phyloP scores from a whole-genome alignment of 2,888 invertebrate species.

The Melangyna quadrimaculata region DNA sequence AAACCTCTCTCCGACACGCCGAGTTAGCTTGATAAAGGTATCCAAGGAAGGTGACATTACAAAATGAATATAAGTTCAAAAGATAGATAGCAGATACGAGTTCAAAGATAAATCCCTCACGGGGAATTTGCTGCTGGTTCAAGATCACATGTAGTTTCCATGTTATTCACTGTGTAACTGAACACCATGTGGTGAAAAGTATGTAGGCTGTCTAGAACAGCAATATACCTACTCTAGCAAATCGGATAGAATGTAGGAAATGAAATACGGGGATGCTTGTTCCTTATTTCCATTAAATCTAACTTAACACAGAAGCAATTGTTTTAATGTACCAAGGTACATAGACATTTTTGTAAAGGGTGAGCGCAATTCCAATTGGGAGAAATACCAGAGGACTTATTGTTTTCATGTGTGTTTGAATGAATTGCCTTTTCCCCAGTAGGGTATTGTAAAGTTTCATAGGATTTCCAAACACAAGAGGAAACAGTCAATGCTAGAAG shows the following conservation, averaged over 20 bases:
- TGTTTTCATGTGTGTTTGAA: slow-evolving; percentile 3
- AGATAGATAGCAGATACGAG: slow-evolving; percentile 36
- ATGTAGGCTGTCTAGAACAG: slow-evolving; percentile 19
- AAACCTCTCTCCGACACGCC: slow-evolving; percentile 21
- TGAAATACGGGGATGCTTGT: slow-evolving; percentile 37
- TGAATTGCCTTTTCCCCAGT: neutral
- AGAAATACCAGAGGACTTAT: slow-evolving; percentile 49
- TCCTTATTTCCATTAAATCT: slow-evolving; percentile 76
- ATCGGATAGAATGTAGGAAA: slow-evolving; percentile 6
- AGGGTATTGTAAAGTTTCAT: neutral
- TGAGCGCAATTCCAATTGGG: slow-evolving; percentile 26
- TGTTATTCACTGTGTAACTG: slow-evolving; percentile 23
- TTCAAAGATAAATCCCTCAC: slow-evolving; percentile 56
- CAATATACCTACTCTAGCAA: too few relatives aligned
- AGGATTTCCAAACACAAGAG: neutral
- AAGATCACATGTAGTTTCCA: slow-evolving; percentile 27
- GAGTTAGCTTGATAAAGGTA: slow-evolving; percentile 14
- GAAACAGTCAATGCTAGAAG: neutral
- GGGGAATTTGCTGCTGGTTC: slow-evolving; percentile 20
- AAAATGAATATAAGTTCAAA: slow-evolving; percentile 45
- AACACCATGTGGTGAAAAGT: slow-evolving; percentile 4
- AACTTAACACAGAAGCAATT: slow-evolving; percentile 79
- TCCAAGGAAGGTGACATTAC: slow-evolving; percentile 55
- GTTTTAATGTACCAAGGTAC: slow-evolving; percentile 75
- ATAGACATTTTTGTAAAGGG: slow-evolving; percentile 35